phyloP scores from a whole-genome alignment of 1,140 invertebrate species.

The Arion vulgaris region DNA sequence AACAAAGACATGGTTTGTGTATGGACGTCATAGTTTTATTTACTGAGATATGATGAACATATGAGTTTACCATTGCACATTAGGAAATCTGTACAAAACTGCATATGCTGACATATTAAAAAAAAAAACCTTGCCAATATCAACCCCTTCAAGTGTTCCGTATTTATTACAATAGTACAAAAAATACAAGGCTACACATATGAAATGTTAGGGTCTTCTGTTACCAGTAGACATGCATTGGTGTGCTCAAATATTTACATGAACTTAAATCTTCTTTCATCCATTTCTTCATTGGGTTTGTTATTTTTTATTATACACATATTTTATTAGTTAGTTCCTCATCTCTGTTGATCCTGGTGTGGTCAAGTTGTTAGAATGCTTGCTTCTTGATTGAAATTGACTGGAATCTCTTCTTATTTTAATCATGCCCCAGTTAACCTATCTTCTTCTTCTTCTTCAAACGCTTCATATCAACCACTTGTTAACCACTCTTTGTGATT shows the following conservation, averaged over 20 bases:
- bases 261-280: not conserved
- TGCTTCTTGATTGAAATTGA: no score
- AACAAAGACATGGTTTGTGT: no score
- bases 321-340: no score
- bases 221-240: not conserved
- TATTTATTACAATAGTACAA: not conserved
- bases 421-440: no score
- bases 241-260: not conserved
- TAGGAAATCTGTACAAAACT: constrained; percentile 26
- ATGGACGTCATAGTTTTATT: not conserved
- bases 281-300: no score
- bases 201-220: not conserved
- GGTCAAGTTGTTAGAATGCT: no score
- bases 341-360: no score
- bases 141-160: not conserved
- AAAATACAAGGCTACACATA: not conserved
- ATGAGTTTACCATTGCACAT: constrained; percentile 16
- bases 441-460: no score
- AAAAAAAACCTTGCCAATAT: not conserved
- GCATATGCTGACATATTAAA: not conserved
- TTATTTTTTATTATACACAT: not conserved
- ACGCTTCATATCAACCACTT: no score
- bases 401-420: no score
- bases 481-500: no score
- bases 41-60: not conserved